Evolutionary conservation across 2,797 vertebrate species (phyloP), one percentile per base, ranked within the genome.

Genomic region (Argya squamiceps): DNA sequence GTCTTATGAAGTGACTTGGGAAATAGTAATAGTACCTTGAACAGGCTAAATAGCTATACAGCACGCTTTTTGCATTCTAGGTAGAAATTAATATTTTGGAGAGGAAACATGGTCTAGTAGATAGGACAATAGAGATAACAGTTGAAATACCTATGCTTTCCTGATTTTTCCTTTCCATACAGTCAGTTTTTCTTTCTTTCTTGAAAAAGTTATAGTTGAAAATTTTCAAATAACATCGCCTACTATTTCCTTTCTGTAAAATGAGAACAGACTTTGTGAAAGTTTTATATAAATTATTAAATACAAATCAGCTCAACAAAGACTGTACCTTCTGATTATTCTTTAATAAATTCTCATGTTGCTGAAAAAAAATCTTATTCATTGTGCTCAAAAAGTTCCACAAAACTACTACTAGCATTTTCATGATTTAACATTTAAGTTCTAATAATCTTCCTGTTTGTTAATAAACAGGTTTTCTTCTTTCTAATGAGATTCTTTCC

Each of bases 381-480:
- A 1, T 49, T 39, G 6, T 74, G 37, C 37, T 74, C 12, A 80
- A 53, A 79, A 85, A 60, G 39, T 64, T 75, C 15, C 20, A 58
- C 41, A 82, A 63, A 91, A 89, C 47, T 47, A 87, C 62, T 50
- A 19, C n/a, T 30, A 68, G 16, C 26, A 22, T 84, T 93, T 90
- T 80, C 22, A 15, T 73, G 39, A 81, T 21, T 62, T 59, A 88
- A 26, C 12, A 32, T 84, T 86, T 52, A 63, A 52, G 9, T 91
- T 83, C 41, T 88, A 53, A 29, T 89, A 70, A 53, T 74, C 49
- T 88, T 75, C 49, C 27, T 91, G 12, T 80, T 88, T 73, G 17
- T 53, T 84, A 90, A 75, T 78, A 73, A 93, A 44, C 63, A 92
- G n/a, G 5, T 84, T 88, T 88, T 88, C 76, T 86, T 69, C 79